Base-by-base conservation (phyloP, 2,797 vertebrate species). In the Ataeniobius toweri region DNA sequence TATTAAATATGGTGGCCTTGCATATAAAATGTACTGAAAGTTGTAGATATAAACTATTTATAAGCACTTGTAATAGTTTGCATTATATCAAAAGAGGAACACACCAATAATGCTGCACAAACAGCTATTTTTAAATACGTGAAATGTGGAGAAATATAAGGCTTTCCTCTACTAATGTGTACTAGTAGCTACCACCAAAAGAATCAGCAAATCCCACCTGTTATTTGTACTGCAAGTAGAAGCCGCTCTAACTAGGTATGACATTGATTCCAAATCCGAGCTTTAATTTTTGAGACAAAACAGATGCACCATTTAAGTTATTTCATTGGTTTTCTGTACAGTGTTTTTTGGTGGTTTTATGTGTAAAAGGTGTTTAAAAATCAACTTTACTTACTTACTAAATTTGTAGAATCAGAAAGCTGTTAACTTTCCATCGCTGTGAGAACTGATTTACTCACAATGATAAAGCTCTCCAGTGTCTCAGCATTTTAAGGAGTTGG, bases 401-500 rank as follows among this genome's bases (percentile, higher is more conserved):
- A 10, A 20, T 65, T 39, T 65, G 28, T 9, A 22, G 6, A 65
- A 36, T 36, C 3, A 36, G 28, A 63, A 63, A 63, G 59, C 28
- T 39, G 31, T 22, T 39, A 65, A 22, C 14, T 36, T 65, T 65
- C 31, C 6, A 2, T 65, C 36, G 18, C 18, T 65, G 8, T 61
- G 26, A 28, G 31, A 10, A 61, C 31, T 31, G 7, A 10, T 36
- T 22, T 51, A 51, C 50, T 51, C 50, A 18, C 18, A 51, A 18
- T 12, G 46, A 51, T 51, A 36, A 36, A 31, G 31, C 1, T 31
- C 31, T 4, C 36, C 12, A 20, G 18, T 69, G 20, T 75, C 41
- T 74, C 59, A 7, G 61, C 24, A 73, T 82, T 76, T 80, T 75
- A 77, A 58, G 78, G 53, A n/a, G 71, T 83, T 81, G 71, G 63